phyloP scores from a whole-genome alignment of 2,113 vertebrate genomes.

The Talpa occidentalis region DNA sequence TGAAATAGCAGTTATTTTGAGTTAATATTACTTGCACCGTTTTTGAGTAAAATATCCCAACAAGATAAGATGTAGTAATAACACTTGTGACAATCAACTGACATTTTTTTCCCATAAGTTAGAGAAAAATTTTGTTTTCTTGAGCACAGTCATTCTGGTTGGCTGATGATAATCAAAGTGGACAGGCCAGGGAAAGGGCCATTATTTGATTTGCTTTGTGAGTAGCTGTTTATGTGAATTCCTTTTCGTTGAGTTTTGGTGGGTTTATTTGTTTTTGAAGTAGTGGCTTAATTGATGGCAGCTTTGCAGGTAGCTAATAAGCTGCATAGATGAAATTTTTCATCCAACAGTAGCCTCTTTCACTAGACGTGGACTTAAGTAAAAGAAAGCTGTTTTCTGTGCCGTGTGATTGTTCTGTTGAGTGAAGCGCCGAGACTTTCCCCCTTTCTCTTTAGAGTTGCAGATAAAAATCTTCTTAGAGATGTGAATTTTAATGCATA shows the following conservation, averaged over 20 bases:
- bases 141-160: conserved; percentile 56
- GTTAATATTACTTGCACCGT: background rate
- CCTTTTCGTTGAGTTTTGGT: background rate
- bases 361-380: background rate
- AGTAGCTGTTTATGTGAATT: conserved; percentile 66
- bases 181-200: conserved; percentile 27
- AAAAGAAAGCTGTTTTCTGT: conserved; percentile 33
- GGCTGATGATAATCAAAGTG: conserved; percentile 66
- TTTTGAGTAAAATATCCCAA: conserved; percentile 66
- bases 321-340: background rate
- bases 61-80: conserved; percentile 66
- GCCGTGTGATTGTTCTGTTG: background rate
- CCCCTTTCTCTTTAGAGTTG: background rate
- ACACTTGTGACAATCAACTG: conserved; percentile 25
- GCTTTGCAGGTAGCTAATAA: conserved; percentile 45
- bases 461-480: conserved; percentile 9
- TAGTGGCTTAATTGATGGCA: conserved; percentile 67
- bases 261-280: conserved; percentile 23
- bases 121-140: conserved; percentile 74
- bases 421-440: background rate
- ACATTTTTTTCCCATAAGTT: conserved; percentile 59
- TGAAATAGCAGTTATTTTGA: background rate
- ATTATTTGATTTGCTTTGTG: conserved; percentile 73
- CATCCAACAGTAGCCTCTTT: background rate
- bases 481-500: background rate